Evolutionary conservation across 1,140 invertebrate genomes (phyloP), one percentile per base, ranked within the genome.

Genomic region (Nasonia longicornis): DNA sequence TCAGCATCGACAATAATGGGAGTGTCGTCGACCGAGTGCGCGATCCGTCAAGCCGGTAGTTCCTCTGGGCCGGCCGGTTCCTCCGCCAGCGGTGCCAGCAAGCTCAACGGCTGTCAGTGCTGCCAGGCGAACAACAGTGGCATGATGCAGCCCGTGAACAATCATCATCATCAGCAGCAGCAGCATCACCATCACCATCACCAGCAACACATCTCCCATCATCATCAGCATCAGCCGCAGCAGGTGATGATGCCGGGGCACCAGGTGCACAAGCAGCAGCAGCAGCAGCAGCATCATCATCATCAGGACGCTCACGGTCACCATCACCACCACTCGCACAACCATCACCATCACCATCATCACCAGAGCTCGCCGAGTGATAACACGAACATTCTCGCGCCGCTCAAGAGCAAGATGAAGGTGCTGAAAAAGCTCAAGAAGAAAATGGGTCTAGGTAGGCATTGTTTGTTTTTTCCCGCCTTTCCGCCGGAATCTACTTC

Each of bases 381-480:
- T 82, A 88, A 89, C 82, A 88, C 84, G 80, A 91, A 91, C 81
- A 90, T 92, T 42, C 84, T 92, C 31, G 90, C 91, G 45, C 91
- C 91, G 0, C 80, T 92, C 35, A 86, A 89, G 45, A 90, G 86
- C 89, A 93, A 92, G 84, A 93, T 93, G 92, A 92, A 92, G 89
- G 91, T 92, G 72, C 88, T 93, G 2, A 92, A 93, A 87, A 93
- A 93, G 81, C 88, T 93, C 82, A 93, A 92, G 85, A 88, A 89
- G 81, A 91, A 91, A 83, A 92, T 93, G 87, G 92, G 92, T 38
- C 79, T 92, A 89, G 92, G 92, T 93, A 90, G 91, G 63, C 45
- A 20, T 31, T 38, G 3, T 58, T 82, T 52, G 70, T 52, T 82
- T 6, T 45, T 11, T 81, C 35, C 67, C 31, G 22, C 26, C 26